These are phyloP conservation scores for Asarcornis scutulata DNA, from an alignment of 2,113 vertebrate genomes.

Conservation along the genomic window DNA sequence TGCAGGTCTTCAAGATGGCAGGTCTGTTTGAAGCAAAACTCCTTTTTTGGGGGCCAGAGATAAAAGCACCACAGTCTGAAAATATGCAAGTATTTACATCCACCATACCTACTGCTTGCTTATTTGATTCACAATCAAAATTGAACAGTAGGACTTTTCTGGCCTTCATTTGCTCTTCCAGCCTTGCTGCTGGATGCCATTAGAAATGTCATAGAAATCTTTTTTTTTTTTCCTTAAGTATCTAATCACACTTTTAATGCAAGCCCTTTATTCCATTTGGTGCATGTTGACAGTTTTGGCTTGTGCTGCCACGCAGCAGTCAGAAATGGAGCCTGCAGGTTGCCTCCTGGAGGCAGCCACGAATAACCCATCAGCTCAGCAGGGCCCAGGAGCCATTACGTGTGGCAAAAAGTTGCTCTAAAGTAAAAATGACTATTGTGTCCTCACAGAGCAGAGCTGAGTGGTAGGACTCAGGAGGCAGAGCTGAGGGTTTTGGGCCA, in stretches of 20 bases:
- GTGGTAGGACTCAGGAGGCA: not conserved
- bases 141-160: not conserved
- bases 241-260: not conserved
- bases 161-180: not conserved
- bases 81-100: not conserved
- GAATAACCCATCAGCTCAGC: not conserved
- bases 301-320: not conserved
- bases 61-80: not conserved
- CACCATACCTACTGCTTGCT: not conserved
- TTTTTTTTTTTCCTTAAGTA: not conserved
- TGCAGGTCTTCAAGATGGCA: rapidly evolving
- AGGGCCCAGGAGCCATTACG: rapidly evolving
- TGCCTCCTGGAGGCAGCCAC: not conserved
- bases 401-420: not conserved
- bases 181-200: not conserved
- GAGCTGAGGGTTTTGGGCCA: not conserved
- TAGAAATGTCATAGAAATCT: not conserved
- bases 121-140: not conserved
- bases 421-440: not conserved
- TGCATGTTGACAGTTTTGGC: not conserved
- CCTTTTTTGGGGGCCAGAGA: not conserved
- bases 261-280: not conserved
- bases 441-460: not conserved
- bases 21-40: not conserved
- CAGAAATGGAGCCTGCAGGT: not conserved